phyloP scores from a whole-genome alignment of 1,140 invertebrate genomes.

The Bombus sylvicola region DNA sequence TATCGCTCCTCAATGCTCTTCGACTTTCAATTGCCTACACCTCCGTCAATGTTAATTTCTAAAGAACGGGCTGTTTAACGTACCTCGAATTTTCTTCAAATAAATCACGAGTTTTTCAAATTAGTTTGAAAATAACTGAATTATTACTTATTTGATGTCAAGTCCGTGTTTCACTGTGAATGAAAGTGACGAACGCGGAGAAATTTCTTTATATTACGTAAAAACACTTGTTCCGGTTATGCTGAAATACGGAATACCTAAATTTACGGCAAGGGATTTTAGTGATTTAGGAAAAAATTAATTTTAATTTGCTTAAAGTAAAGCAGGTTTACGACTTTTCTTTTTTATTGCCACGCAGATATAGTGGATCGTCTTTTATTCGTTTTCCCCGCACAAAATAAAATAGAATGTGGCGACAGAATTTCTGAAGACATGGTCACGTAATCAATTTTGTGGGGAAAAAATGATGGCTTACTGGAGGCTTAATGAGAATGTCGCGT shows the following conservation, averaged over 20 bases:
- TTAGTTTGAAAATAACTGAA: background rate
- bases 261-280: background rate
- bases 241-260: background rate
- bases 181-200: background rate
- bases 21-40: constrained; percentile 19
- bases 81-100: background rate
- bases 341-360: constrained; percentile 9
- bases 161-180: background rate
- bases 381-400: background rate
- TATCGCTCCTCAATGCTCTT: constrained; percentile 34
- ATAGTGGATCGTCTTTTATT: background rate
- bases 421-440: constrained; percentile 20
- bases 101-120: too few species aligned
- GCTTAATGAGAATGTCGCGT: constrained; percentile 50
- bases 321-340: background rate
- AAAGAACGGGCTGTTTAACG: background rate
- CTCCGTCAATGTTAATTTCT: background rate
- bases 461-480: constrained; percentile 3
- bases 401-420: background rate
- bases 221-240: constrained; percentile 11
- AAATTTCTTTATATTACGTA: constrained; percentile 13
- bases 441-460: constrained; percentile 39
- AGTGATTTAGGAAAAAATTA: background rate
- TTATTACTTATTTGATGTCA: background rate
- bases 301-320: constrained; percentile 37